Evolutionary conservation across 2,888 invertebrate species (phyloP).

Genomic region (Tricholauxania praeusta): DNA sequence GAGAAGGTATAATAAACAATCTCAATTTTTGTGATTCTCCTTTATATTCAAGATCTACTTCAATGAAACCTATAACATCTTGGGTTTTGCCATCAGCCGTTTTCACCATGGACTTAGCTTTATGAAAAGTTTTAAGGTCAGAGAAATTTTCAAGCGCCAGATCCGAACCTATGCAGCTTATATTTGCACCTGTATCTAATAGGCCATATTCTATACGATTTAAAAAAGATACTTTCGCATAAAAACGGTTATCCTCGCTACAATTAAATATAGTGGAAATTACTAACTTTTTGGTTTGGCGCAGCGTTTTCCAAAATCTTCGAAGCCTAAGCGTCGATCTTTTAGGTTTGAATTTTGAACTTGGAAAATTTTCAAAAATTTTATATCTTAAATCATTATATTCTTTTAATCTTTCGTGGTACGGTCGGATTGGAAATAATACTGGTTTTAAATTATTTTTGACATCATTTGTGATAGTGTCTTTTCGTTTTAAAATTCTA

Average conservation of each 20-base stretch:
- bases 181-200: too few relatives aligned
- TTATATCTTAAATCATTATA: too few relatives aligned
- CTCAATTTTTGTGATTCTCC: neutral
- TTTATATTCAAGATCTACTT: neutral
- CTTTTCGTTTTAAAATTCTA: too few relatives aligned
- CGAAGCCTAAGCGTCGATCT: neutral
- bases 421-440: too few relatives aligned
- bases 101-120: neutral
- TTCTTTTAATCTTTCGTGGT: too few relatives aligned
- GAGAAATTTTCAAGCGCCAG: conserved; percentile 3
- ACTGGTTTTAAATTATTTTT: too few relatives aligned
- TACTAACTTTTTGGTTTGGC: too few relatives aligned
- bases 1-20: neutral
- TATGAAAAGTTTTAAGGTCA: neutral
- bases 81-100: neutral
- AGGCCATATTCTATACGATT: neutral
- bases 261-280: too few relatives aligned
- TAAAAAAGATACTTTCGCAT: neutral
- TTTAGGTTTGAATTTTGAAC: neutral
- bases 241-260: neutral
- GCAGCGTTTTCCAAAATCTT: neutral
- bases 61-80: neutral
- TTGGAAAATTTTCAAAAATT: neutral
- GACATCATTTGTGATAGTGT: too few relatives aligned
- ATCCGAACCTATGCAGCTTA: neutral